phyloP scores from a whole-genome alignment of 2,888 invertebrate genomes.

The Oscheius sp. region DNA sequence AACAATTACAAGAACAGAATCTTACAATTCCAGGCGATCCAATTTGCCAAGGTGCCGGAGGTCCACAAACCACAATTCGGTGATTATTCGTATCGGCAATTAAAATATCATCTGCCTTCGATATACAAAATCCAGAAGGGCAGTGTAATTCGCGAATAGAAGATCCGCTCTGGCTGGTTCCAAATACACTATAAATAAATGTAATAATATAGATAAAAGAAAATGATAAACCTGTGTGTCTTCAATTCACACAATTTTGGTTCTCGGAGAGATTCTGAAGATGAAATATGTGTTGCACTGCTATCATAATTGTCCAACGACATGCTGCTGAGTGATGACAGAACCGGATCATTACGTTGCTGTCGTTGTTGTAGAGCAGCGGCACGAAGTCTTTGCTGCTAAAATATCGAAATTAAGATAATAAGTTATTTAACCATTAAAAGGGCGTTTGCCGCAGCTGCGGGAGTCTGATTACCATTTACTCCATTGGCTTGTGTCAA shows the following conservation, averaged over 20 bases:
- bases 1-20: neutral
- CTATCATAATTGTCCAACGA: neutral
- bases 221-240: constrained; percentile 49
- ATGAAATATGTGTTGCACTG: neutral
- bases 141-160: constrained; percentile 63
- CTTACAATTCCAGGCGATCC: constrained; percentile 55
- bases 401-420: neutral
- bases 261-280: constrained; percentile 14
- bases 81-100: constrained; percentile 70
- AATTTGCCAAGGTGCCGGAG: constrained; percentile 60
- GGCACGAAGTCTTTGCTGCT: constrained; percentile 11
- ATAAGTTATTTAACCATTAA: too few relatives aligned
- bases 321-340: constrained; percentile 4
- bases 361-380: neutral
- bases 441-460: too few relatives aligned
- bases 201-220: too few relatives aligned
- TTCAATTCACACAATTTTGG: constrained; percentile 25
- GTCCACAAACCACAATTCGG: constrained; percentile 63
- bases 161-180: constrained; percentile 55
- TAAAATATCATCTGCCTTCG: constrained; percentile 65
- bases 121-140: constrained; percentile 66
- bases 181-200: constrained; percentile 23
- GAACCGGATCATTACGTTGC: constrained; percentile 3
- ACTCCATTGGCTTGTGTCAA: constrained; percentile 2
- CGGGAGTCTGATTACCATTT: neutral